Conservation (phyloP, 2,888 invertebrate genomes). For the Hirtodrosophila confusa region DNA sequence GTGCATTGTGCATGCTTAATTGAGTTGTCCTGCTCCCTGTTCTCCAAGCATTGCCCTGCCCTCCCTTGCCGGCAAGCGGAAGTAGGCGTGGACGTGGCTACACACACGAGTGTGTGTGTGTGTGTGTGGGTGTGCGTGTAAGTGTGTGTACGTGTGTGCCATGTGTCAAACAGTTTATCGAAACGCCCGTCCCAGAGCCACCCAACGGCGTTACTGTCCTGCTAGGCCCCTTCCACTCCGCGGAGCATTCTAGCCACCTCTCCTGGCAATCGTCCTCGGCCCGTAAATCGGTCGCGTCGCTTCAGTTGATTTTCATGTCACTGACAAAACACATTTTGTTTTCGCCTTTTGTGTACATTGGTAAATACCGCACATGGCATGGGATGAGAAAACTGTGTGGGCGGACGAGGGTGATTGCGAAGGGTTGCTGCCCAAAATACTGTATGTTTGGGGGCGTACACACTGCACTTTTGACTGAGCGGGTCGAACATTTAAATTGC, state of each 20-base stretch:
- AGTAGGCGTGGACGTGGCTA: conserved; percentile 27
- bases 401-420: neutral
- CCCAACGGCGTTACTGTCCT: conserved; percentile 19
- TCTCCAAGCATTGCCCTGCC: conserved; percentile 27
- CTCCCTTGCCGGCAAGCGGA: conserved; percentile 3
- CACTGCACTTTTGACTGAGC: conserved; percentile 23
- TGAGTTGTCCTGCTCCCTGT: conserved; percentile 59
- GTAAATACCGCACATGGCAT: conserved; percentile 46
- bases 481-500: conserved; percentile 33
- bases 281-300: conserved; percentile 59
- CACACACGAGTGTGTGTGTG: conserved; percentile 1
- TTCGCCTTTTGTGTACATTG: conserved; percentile 55
- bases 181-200: conserved; percentile 26
- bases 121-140: conserved; percentile 5
- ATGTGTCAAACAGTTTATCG: conserved; percentile 70
- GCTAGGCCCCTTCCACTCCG: neutral
- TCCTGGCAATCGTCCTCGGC: conserved; percentile 35
- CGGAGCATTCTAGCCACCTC: conserved; percentile 1
- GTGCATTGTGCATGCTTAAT: conserved; percentile 78
- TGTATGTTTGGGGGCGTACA: neutral
- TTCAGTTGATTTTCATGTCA: conserved; percentile 73
- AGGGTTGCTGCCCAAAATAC: conserved; percentile 8
- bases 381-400: neutral
- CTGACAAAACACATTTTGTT: conserved; percentile 67
- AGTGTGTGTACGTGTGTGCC: conserved; percentile 26